These are phyloP conservation scores for Rambutsinella grinnellia DNA, from an alignment of 2,888 invertebrate genomes.

Conservation along the genomic window DNA sequence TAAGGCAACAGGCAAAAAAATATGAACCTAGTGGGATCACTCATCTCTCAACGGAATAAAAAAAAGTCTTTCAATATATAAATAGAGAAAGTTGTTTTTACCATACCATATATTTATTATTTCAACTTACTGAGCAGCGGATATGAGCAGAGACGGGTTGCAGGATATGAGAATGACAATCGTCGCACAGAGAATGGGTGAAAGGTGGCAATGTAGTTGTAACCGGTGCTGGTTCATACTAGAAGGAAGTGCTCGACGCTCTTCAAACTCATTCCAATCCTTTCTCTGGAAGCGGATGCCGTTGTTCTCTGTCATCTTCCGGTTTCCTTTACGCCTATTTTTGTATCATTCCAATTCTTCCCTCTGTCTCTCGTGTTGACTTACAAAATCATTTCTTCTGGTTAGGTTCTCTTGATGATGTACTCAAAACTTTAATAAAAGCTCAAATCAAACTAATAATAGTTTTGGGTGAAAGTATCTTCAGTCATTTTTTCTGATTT, in stretches of 20 bases:
- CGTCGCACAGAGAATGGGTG: conserved; percentile 34
- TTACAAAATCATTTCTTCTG: too few species aligned
- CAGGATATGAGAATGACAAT: conserved; percentile 52
- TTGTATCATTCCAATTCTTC: too few species aligned
- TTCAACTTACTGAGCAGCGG: conserved; percentile 55
- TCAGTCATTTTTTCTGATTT: not conserved
- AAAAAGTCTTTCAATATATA: too few species aligned
- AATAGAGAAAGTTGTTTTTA: too few species aligned
- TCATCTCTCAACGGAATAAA: too few species aligned
- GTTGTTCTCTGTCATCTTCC: not conserved
- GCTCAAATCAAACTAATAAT: too few species aligned
- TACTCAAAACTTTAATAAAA: too few species aligned
- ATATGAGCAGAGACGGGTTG: conserved; percentile 55
- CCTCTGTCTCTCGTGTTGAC: too few species aligned
- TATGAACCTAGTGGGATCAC: too few species aligned
- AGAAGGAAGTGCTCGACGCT: not conserved
- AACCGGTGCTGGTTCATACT: conserved; percentile 2
- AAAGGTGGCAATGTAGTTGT: conserved; percentile 26
- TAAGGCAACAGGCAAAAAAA: not conserved
- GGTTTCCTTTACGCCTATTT: not conserved
- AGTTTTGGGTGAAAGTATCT: too few species aligned
- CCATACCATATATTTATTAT: not conserved
- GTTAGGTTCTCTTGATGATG: too few species aligned
- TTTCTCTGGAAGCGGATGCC: not conserved
- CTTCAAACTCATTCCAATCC: not conserved